Evolutionary conservation across 2,113 vertebrate species (phyloP), one percentile per base, ranked within the genome.

Genomic region (Halichoeres trimaculatus): DNA sequence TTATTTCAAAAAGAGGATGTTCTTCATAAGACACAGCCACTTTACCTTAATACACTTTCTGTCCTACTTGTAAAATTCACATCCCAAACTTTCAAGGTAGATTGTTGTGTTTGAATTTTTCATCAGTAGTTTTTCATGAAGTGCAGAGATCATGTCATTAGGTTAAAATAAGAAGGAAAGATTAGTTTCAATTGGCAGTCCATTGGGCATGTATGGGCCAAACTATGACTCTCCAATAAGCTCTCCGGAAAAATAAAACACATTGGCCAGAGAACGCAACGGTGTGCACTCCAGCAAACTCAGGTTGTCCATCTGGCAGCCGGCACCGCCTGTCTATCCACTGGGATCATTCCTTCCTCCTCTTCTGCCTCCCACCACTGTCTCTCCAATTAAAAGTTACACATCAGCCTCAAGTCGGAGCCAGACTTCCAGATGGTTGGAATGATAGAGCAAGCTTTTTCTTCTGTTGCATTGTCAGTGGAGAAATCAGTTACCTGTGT

Each of bases 331-430:
- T 66, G 76, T 70, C 69, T 69, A 59, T 91, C 90, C 89, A 70
- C 72, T 81, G 87, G 89, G 91, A 91, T 87, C 82, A 65, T 77
- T 80, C 63, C 79, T 83, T 80, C 83, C 74, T 74, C 58, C 80
- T 80, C 85, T 56, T 68, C 84, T 81, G 69, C 85, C 77, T 92
- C 83, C 76, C 76, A 79, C 87, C 68, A 84, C 90, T 88, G 88
- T 89, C 84, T 91, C 83, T 85, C 91, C 90, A 91, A 93, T 92
- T 93, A 92, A 92, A 92, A 93, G 87, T 91, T 92, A 84, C 87
- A 85, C 84, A 87, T 90, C 84, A 88, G 86, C 83, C 77, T 83
- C 75, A 43, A 88, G 88, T 90, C 85, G 72, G 83, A 84, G 87
- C 87, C 88, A 87, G 88, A 87, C 88, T 83, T 92, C 91, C 90